A percentile compares a stretch with the other conserved stretches of the same genome.
Evolutionary conservation across 2,797 vertebrate species (phyloP).

Genomic region (Calcarius lapponicus): DNA sequence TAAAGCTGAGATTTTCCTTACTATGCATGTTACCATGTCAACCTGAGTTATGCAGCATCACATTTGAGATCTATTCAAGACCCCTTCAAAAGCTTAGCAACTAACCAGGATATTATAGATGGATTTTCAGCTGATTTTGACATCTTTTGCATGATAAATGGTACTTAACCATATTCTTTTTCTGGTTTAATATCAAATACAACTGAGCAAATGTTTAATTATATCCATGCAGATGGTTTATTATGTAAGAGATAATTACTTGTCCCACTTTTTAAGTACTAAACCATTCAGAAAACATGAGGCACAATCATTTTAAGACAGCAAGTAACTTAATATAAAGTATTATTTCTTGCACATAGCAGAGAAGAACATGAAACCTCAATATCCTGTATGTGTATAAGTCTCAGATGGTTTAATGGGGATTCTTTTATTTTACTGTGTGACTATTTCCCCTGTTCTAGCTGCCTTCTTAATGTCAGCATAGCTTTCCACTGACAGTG

Average conservation of each 20-base stretch:
- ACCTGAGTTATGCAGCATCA: constrained; percentile 62
- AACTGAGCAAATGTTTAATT: constrained; percentile 64
- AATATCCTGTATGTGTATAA: neutral
- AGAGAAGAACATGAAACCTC: neutral
- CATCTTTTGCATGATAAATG: constrained; percentile 58
- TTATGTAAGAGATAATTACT: constrained; percentile 72
- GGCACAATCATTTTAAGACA: neutral
- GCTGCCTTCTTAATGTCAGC: neutral
- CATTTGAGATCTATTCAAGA: constrained; percentile 58
- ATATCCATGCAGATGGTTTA: constrained; percentile 72
- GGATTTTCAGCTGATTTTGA: constrained; percentile 62
- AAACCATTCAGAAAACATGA: constrained; percentile 55
- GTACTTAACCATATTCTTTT: constrained; percentile 54
- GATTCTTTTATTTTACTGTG: neutral
- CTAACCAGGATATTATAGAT: constrained; percentile 49
- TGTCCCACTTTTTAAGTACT: constrained; percentile 55
- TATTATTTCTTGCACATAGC: constrained; percentile 21
- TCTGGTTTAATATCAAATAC: constrained; percentile 56
- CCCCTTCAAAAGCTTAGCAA: constrained; percentile 56
- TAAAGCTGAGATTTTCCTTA: constrained; percentile 62
- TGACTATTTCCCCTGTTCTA: neutral
- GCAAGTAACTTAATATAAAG: neutral
- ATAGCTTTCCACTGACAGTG: neutral
- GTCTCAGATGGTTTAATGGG: neutral
- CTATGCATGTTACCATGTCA: constrained; percentile 67